A percentile compares a stretch with the other conserved stretches of the same genome.
Evolutionary conservation across 2,888 invertebrate genomes (phyloP).

Genomic region (Xylota sylvarum): DNA sequence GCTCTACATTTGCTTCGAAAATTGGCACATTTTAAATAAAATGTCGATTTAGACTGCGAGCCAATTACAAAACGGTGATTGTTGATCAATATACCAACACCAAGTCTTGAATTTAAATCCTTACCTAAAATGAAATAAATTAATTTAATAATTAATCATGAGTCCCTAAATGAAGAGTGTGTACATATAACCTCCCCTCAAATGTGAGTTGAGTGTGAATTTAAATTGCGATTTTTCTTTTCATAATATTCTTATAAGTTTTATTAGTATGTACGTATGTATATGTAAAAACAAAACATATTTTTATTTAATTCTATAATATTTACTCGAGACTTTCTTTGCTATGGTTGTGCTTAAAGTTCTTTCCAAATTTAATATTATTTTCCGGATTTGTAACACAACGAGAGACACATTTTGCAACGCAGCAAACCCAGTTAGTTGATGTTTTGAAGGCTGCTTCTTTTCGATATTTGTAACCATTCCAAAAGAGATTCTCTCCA

Average conservation of each 20-base stretch:
- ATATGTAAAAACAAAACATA: not conserved
- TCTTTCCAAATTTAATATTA: constrained; percentile 78
- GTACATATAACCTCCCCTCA: not conserved
- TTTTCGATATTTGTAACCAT: constrained; percentile 78
- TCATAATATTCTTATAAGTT: not conserved
- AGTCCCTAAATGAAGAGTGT: not conserved
- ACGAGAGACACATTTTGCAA: constrained; percentile 78
- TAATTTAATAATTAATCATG: constrained; percentile 14
- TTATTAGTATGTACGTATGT: not conserved
- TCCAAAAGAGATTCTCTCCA: constrained; percentile 77
- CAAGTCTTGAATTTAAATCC: constrained; percentile 44
- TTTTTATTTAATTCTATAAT: not conserved
- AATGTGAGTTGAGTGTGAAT: not conserved
- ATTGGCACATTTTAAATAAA: constrained; percentile 83
- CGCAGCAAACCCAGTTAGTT: constrained; percentile 79
- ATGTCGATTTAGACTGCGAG: constrained; percentile 81
- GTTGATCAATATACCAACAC: constrained; percentile 66
- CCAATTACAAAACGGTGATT: constrained; percentile 82
- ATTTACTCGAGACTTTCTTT: constrained; percentile 28
- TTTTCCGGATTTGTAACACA: constrained; percentile 77
- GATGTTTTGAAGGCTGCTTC: constrained; percentile 79
- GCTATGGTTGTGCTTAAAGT: constrained; percentile 78
- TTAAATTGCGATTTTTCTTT: constrained; percentile 12
- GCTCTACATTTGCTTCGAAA: constrained; percentile 83
- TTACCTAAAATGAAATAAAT: constrained; percentile 68